Evolutionary conservation across 2,888 invertebrate species (phyloP).

Genomic region (Leptinotarsa peninsularis): DNA sequence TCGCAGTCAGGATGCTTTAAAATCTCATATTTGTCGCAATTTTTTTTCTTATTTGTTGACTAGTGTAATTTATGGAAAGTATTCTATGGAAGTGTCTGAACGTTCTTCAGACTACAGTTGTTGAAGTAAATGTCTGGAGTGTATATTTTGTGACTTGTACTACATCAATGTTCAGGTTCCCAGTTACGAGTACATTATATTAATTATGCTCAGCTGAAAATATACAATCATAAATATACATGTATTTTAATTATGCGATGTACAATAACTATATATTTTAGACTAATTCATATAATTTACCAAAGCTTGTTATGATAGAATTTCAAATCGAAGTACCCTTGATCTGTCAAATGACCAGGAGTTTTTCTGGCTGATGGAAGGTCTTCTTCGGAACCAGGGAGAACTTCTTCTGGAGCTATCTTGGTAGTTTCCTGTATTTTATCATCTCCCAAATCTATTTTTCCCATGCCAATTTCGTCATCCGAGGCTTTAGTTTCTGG

Average conservation of each 20-base stretch:
- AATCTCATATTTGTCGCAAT: no score
- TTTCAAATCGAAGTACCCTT: slow-evolving; percentile 80
- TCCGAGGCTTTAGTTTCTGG: slow-evolving; percentile 48
- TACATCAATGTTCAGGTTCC: neutral
- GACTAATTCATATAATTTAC: slow-evolving; percentile 68
- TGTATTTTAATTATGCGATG: slow-evolving; percentile 9
- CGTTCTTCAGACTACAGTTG: no score
- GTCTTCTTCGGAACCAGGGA: slow-evolving; percentile 42
- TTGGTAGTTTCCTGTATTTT: slow-evolving; percentile 30
- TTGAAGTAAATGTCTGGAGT: no score
- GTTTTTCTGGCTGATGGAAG: slow-evolving; percentile 62
- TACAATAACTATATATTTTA: slow-evolving; percentile 11
- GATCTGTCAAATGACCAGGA: slow-evolving; percentile 69
- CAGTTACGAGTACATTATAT: neutral
- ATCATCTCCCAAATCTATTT: slow-evolving; percentile 27
- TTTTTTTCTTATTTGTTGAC: no score
- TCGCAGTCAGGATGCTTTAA: no score
- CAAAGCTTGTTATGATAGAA: slow-evolving; percentile 83
- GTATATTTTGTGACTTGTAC: no score
- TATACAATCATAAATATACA: slow-evolving; percentile 1
- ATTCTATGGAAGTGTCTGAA: no score
- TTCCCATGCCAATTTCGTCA: slow-evolving; percentile 42
- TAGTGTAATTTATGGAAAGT: no score
- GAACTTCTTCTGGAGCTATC: slow-evolving; percentile 28
- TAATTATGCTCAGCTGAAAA: neutral